Percentiles rank a stretch among this genome's conserved stretches.
These are phyloP conservation scores for Astyanax mexicanus DNA, from an alignment of 2,797 vertebrate genomes.

Conservation along the genomic window DNA sequence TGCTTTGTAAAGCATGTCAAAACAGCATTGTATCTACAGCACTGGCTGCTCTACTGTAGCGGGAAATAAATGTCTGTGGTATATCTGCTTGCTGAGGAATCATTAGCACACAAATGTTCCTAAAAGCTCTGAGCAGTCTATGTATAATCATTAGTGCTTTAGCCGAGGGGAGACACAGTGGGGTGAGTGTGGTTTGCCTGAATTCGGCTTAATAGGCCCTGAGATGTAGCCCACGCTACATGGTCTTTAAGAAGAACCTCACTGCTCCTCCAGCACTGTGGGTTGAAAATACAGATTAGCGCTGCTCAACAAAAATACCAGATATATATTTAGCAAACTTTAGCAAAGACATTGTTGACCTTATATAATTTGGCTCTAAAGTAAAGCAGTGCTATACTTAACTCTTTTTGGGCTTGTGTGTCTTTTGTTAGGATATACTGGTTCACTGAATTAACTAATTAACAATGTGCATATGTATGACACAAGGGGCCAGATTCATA, in stretches of 20 bases:
- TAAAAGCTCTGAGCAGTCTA: constrained; percentile 42
- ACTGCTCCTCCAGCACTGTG: background rate
- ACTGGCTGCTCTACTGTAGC: constrained; percentile 14
- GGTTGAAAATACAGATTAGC: background rate
- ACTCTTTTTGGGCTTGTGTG: too few relatives aligned
- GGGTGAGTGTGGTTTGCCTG: constrained; percentile 28
- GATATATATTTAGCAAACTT: background rate
- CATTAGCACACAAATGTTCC: constrained; percentile 42
- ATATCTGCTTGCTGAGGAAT: constrained; percentile 29
- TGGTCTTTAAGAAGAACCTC: constrained; percentile 3
- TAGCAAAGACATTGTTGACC: too few relatives aligned
- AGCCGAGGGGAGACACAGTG: constrained; percentile 28
- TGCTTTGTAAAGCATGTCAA: constrained; percentile 41
- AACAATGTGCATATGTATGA: too few relatives aligned
- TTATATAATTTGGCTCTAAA: too few relatives aligned
- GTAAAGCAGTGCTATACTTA: too few relatives aligned
- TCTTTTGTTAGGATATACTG: too few relatives aligned
- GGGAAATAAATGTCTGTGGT: constrained; percentile 29
- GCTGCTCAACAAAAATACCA: background rate
- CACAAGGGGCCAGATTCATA: too few relatives aligned
- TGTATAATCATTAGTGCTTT: constrained; percentile 41
- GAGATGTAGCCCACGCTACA: constrained; percentile 17
- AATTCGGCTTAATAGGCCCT: constrained; percentile 26
- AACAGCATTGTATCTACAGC: constrained; percentile 2
- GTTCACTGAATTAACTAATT: too few relatives aligned